These are phyloP conservation scores for Pseudochirops corinnae DNA, from an alignment of 2,797 vertebrate genomes.

Conservation along the genomic window DNA sequence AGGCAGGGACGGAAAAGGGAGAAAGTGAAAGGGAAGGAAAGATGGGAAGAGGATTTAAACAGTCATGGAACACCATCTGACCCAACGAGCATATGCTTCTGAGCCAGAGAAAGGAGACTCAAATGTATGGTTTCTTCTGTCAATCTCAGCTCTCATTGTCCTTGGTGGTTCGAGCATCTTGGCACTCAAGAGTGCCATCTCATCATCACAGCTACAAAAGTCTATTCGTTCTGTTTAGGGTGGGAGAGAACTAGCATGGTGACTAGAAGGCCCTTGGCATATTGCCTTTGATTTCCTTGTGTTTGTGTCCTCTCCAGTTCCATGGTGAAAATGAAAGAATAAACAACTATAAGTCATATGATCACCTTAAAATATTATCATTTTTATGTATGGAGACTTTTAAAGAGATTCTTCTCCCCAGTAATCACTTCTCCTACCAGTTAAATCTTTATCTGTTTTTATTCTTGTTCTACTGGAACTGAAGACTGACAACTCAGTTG, in stretches of 20 bases:
- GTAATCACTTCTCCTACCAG: not conserved
- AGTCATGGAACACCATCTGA: not conserved
- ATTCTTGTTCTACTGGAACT: not conserved
- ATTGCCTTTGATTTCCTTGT: not conserved
- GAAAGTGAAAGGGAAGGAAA: not conserved
- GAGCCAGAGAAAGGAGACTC: not conserved
- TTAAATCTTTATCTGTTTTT: not conserved
- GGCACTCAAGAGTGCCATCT: not conserved
- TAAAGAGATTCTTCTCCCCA: not conserved
- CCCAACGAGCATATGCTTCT: not conserved
- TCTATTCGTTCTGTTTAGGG: not conserved
- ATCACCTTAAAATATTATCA: not conserved
- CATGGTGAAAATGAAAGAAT: not conserved
- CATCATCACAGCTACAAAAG: not conserved
- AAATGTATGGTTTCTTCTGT: not conserved
- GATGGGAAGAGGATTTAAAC: not conserved
- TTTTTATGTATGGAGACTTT: not conserved
- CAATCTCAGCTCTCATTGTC: not conserved
- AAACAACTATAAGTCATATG: not conserved
- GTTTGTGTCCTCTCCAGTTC: not conserved
- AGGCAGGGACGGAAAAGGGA: accelerated
- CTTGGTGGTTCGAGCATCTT: not conserved
- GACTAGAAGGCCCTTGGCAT: not conserved
- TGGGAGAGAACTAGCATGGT: not conserved
- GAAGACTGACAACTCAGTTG: not conserved